These are phyloP conservation scores for Leptinotarsa undecemlineata DNA, from an alignment of 1,140 invertebrate species.

Conservation along the genomic window DNA sequence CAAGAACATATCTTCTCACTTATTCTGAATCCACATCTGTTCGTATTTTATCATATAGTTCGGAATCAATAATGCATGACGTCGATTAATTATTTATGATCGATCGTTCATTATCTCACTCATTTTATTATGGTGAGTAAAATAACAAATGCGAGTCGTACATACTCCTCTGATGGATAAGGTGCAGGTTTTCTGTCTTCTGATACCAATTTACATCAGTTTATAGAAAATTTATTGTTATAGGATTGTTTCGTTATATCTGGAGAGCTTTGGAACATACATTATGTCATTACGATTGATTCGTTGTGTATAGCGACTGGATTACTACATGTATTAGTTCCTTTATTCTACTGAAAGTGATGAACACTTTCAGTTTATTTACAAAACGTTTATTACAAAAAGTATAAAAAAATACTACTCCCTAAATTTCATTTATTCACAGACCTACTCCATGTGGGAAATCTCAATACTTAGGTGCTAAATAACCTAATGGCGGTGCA, in stretches of 20 bases:
- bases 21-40: conserved; percentile 9
- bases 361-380: too few species aligned
- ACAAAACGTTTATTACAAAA: too few species aligned
- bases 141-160: conserved; percentile 32
- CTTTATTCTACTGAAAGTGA: too few species aligned
- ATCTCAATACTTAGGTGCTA: too few species aligned
- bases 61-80: conserved; percentile 45
- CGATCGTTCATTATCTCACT: conserved; percentile 45
- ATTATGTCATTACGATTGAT: not conserved
- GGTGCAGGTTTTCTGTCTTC: conserved; percentile 27
- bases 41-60: conserved; percentile 44
- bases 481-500: too few species aligned
- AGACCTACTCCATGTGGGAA: too few species aligned
- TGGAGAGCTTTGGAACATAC: not conserved
- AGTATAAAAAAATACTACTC: too few species aligned
- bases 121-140: conserved; percentile 42
- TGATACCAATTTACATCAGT: conserved; percentile 23
- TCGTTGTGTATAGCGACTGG: not conserved
- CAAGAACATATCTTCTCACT: not conserved
- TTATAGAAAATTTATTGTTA: conserved; percentile 24
- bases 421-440: too few species aligned
- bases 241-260: conserved; percentile 18
- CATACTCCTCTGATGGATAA: conserved; percentile 21
- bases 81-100: conserved; percentile 48
- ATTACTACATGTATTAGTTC: too few species aligned